phyloP scores from a whole-genome alignment of 2,888 invertebrate species.

The Cheilosia impressa region DNA sequence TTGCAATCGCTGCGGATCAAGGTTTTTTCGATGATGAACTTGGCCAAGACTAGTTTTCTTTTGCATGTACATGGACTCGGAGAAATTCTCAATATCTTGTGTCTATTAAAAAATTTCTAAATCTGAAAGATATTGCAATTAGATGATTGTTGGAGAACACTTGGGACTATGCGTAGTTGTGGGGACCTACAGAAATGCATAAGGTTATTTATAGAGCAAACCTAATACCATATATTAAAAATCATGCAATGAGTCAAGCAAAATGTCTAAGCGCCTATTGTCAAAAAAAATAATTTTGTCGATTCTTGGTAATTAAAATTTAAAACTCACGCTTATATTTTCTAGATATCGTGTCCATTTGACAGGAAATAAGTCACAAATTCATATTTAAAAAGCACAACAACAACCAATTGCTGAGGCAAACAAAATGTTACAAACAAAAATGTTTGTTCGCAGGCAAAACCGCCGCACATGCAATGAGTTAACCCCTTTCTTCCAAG shows the following conservation, averaged over 20 bases:
- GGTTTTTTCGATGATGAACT: conserved; percentile 62
- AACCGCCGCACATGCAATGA: background rate
- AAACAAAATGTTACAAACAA: background rate
- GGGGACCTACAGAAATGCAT: no score
- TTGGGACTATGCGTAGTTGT: background rate
- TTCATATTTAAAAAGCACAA: background rate
- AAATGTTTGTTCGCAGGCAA: background rate
- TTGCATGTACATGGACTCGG: conserved; percentile 46
- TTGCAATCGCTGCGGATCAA: conserved; percentile 32
- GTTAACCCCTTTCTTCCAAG: conserved; percentile 44
- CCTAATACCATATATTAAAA: no score
- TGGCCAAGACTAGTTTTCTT: conserved; percentile 58
- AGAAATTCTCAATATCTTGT: conserved; percentile 50
- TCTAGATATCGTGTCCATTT: background rate
- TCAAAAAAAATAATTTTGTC: no score
- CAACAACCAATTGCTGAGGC: background rate
- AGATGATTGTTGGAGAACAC: conserved; percentile 42
- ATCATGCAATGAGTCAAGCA: no score
- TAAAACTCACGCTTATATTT: background rate
- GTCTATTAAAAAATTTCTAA: conserved; percentile 14
- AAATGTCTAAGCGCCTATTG: no score
- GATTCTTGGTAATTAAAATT: background rate
- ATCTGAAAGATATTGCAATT: conserved; percentile 47
- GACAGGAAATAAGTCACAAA: background rate
- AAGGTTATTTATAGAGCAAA: no score